A percentile compares a stretch with the other conserved stretches of the same genome.
phyloP scores from a whole-genome alignment of 2,888 invertebrate species.

The Drosophila stalkeri region DNA sequence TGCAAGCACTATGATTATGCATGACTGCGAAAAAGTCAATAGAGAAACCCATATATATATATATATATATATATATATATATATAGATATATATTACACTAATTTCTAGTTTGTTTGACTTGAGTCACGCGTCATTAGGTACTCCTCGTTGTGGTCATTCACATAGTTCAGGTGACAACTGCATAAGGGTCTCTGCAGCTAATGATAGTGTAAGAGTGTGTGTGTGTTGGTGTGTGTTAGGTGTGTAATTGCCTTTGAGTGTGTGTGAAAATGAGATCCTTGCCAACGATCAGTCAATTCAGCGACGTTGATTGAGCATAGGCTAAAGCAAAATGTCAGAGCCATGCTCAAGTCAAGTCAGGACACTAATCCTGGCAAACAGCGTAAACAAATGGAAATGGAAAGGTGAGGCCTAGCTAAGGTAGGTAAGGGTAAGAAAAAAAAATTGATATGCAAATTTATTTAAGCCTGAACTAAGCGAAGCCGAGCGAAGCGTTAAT shows the following conservation, averaged over 20 bases:
- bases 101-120: constrained; percentile 47
- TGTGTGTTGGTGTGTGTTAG: neutral
- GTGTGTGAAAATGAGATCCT: constrained; percentile 51
- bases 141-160: constrained; percentile 20
- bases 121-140: constrained; percentile 77
- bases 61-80: neutral
- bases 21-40: constrained; percentile 63
- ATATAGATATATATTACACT: constrained; percentile 40
- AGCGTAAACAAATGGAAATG: constrained; percentile 41
- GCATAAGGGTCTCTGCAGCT: constrained; percentile 19
- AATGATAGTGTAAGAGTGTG: constrained; percentile 28
- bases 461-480: constrained; percentile 72
- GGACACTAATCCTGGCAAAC: constrained; percentile 67
- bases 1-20: constrained; percentile 57
- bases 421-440: neutral
- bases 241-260: constrained; percentile 9
- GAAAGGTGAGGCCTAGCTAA: neutral
- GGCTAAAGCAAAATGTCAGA: constrained; percentile 26
- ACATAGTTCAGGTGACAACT: constrained; percentile 36
- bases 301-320: constrained; percentile 68
- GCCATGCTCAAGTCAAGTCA: constrained; percentile 34
- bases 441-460: constrained; percentile 74
- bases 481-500: constrained; percentile 56
- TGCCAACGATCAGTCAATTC: constrained; percentile 45
- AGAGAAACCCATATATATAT: constrained; percentile 29